Percentiles rank a stretch among this genome's conserved stretches.
phyloP scores from a whole-genome alignment of 2,113 vertebrate genomes.

The Lepus americanus region DNA sequence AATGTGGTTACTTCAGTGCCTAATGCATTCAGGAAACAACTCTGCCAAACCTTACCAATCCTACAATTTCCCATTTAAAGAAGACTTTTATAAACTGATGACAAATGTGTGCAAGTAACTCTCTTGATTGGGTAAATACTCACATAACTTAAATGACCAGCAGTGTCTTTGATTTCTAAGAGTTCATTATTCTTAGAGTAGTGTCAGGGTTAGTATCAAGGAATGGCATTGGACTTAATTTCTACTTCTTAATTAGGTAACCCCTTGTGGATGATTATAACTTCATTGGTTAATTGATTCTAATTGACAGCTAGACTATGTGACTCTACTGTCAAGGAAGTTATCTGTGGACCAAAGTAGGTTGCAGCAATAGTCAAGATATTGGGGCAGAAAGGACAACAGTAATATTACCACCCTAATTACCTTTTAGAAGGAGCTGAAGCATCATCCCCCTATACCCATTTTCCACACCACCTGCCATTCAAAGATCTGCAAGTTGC shows the following conservation, averaged over 20 bases:
- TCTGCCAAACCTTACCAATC: not conserved
- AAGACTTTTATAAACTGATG: not conserved
- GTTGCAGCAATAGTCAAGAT: not conserved
- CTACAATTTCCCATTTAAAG: constrained; percentile 17
- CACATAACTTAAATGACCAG: constrained; percentile 22
- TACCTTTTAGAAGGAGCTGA: not conserved
- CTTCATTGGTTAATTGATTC: constrained; percentile 66
- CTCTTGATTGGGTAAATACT: constrained; percentile 18
- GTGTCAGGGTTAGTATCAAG: constrained; percentile 59
- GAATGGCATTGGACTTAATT: constrained; percentile 38
- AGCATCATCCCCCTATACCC: too few species aligned
- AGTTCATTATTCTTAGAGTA: constrained; percentile 63
- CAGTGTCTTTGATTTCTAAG: constrained; percentile 39
- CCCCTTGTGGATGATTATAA: constrained; percentile 57
- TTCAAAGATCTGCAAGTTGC: not conserved
- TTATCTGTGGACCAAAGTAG: constrained; percentile 8
- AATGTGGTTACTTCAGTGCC: not conserved
- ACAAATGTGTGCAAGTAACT: not conserved
- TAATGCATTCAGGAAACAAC: not conserved
- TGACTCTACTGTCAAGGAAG: constrained; percentile 54
- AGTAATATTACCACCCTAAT: not conserved
- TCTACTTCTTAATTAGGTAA: constrained; percentile 64
- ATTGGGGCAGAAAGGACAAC: not conserved
- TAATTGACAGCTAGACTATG: constrained; percentile 13
- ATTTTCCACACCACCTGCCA: too few species aligned